These are phyloP conservation scores for Eulemur mongoz DNA, from an alignment of 2,797 vertebrate species.

Conservation along the genomic window DNA sequence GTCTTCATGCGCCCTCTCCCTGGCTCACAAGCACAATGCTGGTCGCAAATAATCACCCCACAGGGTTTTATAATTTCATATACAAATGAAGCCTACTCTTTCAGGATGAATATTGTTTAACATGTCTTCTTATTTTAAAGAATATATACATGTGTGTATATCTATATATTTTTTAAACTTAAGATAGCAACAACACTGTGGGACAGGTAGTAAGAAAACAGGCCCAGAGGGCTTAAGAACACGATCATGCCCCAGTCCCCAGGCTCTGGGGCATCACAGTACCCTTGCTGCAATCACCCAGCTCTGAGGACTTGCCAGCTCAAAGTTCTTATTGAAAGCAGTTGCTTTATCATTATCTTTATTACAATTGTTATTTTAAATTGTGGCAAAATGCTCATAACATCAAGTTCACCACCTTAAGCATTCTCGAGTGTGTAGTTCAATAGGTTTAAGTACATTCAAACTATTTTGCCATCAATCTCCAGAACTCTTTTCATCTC, in stretches of 20 bases:
- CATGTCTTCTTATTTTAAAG: neutral
- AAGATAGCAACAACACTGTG: fast-evolving
- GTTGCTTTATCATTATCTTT: neutral
- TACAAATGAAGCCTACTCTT: neutral
- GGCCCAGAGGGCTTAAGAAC: neutral
- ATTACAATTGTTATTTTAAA: neutral
- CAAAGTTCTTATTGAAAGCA: neutral
- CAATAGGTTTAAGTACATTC: neutral
- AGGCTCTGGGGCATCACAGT: fast-evolving
- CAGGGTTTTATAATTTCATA: neutral
- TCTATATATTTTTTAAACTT: neutral
- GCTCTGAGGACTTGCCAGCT: neutral
- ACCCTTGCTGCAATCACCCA: neutral
- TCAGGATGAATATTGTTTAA: neutral
- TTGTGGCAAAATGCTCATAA: neutral
- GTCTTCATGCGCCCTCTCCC: no score
- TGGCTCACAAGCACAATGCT: fast-evolving
- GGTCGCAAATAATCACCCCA: neutral
- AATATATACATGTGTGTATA: no score
- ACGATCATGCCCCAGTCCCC: no score
- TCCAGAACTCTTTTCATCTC: neutral
- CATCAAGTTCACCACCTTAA: neutral
- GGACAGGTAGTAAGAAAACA: no score
- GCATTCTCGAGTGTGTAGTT: neutral
- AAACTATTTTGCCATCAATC: neutral